A percentile compares a stretch with the other conserved stretches of the same genome.
phyloP scores from a whole-genome alignment of 2,113 vertebrate species.

The Macrotus californicus region DNA sequence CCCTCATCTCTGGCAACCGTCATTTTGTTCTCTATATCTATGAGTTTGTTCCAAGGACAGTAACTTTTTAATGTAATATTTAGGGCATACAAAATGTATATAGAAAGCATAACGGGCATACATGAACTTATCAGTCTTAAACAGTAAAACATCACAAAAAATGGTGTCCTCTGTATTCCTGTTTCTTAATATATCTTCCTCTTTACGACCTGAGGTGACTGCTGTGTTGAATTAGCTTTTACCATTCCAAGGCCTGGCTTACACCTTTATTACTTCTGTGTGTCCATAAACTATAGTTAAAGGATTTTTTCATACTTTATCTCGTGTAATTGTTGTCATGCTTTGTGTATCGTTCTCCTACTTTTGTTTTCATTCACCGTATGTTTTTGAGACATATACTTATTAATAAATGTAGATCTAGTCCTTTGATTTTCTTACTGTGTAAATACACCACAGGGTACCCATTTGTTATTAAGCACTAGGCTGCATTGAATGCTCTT shows the following conservation, averaged over 20 bases:
- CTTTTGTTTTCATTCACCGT: background rate
- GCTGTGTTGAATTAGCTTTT: background rate
- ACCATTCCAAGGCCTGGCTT: background rate
- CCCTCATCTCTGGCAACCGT: no score
- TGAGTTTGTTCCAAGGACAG: no score
- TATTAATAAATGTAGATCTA: no score
- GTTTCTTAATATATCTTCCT: background rate
- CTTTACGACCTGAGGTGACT: background rate
- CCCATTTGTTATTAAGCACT: background rate
- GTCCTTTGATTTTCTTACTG: background rate
- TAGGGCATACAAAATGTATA: background rate
- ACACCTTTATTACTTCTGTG: background rate
- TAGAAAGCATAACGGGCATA: background rate
- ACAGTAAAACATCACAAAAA: background rate
- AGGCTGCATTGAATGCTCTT: background rate
- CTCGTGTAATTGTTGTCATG: background rate
- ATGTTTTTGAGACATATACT: background rate
- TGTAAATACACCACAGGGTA: background rate
- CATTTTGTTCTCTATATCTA: no score
- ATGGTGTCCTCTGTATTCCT: background rate
- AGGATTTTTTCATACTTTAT: background rate
- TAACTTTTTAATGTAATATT: background rate
- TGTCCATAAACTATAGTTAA: background rate
- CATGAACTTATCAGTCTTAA: background rate
- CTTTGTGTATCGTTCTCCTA: background rate